Percentiles rank a stretch among this genome's conserved stretches.
phyloP scores from a whole-genome alignment of 2,888 invertebrate species.

The Tenthredo mesomela region DNA sequence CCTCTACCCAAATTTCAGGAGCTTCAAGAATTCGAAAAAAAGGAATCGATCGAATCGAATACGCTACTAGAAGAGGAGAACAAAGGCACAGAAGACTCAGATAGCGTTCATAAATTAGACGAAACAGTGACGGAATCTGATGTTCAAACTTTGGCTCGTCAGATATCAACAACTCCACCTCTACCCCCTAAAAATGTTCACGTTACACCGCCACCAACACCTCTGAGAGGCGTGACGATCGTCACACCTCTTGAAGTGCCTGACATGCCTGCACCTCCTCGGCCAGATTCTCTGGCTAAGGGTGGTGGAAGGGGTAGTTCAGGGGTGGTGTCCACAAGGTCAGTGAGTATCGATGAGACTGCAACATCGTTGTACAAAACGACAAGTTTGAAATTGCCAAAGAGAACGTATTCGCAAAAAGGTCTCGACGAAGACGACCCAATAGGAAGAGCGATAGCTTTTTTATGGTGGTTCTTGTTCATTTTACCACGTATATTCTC shows the following conservation, averaged over 20 bases:
- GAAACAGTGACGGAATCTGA: background rate
- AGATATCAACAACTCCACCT: constrained; percentile 73
- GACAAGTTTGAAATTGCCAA: constrained; percentile 56
- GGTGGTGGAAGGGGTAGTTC: background rate
- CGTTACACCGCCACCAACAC: constrained; percentile 73
- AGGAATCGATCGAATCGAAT: constrained; percentile 4
- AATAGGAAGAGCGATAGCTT: constrained; percentile 84
- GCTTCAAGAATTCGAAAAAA: constrained; percentile 29
- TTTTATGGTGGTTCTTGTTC: constrained; percentile 89
- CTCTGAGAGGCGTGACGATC: constrained; percentile 73
- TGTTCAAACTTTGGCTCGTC: constrained; percentile 63
- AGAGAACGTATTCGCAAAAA: constrained; percentile 76
- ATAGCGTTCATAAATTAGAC: background rate
- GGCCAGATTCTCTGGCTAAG: constrained; percentile 69
- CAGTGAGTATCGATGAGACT: background rate
- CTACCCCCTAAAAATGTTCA: constrained; percentile 75
- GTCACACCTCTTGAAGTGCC: constrained; percentile 71
- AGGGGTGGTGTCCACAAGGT: background rate
- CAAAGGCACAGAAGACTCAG: background rate
- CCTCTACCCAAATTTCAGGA: background rate
- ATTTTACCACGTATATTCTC: constrained; percentile 86
- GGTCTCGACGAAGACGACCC: constrained; percentile 89
- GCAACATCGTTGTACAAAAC: background rate
- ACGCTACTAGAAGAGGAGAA: background rate
- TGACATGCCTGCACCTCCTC: constrained; percentile 74